Percentiles rank a stretch among this genome's conserved stretches.
These are phyloP conservation scores for Philhelius pedissequus DNA, from an alignment of 2,888 invertebrate genomes.

Conservation along the genomic window DNA sequence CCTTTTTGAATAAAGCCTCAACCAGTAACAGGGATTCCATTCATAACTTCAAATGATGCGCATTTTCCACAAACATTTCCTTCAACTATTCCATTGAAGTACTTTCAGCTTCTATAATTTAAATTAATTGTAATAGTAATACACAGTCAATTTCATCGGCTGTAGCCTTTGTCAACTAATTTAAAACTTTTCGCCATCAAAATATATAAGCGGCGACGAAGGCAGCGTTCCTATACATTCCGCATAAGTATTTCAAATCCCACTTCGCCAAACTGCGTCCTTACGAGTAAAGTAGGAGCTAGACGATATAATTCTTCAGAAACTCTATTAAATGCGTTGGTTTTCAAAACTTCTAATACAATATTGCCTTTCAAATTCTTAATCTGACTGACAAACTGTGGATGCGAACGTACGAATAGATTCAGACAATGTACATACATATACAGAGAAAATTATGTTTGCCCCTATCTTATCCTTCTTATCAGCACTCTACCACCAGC, in stretches of 20 bases:
- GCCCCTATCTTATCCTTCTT: slow-evolving; percentile 25
- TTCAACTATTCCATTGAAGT: not conserved
- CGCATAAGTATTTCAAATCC: not conserved
- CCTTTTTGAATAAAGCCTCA: too few relatives aligned
- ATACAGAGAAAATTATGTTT: slow-evolving; percentile 10
- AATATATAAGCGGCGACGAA: too few relatives aligned
- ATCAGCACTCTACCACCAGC: slow-evolving; percentile 14
- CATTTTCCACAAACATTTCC: not conserved
- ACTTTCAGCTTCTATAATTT: not conserved
- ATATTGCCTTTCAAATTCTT: slow-evolving; percentile 28
- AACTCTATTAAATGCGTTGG: slow-evolving; percentile 47
- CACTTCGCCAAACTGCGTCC: not conserved
- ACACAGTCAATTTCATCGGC: slow-evolving; percentile 5
- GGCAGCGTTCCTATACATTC: not conserved
- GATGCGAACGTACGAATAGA: not conserved
- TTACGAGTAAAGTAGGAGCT: not conserved
- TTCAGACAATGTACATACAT: too few relatives aligned
- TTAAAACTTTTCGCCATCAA: slow-evolving; percentile 7
- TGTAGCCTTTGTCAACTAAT: slow-evolving; percentile 9
- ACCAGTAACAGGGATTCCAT: too few relatives aligned
- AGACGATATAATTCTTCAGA: not conserved
- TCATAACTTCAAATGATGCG: too few relatives aligned
- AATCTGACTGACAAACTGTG: slow-evolving; percentile 22
- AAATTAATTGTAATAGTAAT: not conserved
- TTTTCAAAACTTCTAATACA: slow-evolving; percentile 29